Evolutionary conservation across 2,113 vertebrate genomes (phyloP), one percentile per base, ranked within the genome.

Genomic region (Misgurnus anguillicaudatus): DNA sequence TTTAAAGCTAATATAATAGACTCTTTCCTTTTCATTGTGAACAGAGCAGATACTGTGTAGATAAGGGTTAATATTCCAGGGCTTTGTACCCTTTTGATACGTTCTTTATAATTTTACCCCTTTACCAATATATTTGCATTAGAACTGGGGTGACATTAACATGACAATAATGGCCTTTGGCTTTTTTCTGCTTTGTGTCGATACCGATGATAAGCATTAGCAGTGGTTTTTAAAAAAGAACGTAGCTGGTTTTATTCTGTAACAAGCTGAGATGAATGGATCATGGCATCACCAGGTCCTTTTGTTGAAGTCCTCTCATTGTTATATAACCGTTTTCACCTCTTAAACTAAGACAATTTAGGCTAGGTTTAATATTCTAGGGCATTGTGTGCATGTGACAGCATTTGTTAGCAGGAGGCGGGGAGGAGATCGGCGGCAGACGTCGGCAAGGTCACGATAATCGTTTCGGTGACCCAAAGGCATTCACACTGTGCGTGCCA

Each of bases 141-240:
- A 84, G 87, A 80, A 80, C 83, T 80, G 80, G 69, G 24, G 76
- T 82, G 14, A 75, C 70, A 91, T 93, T 92, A 90, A 82, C 91
- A 93, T 92, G 87, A 91, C 89, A 93, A 92, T 91, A 87, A 84
- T 77, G 53, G 88, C 90, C 88, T 83, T 86, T 85, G 87, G 89
- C 87, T 66, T 66, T 13, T 78, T 72, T n/a, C 86, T 79, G 74
- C 78, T 69, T 72, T 85, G 80, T 75, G 66, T 73, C 85, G 79
- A 86, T 85, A 81, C 85, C 87, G 87, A 89, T 84, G 87, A 87
- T 88, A 87, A 85, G 83, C 86, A 85, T 77, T 65, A 82, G 87
- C 55, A 62, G 73, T 47, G 31, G 38, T 69, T 17, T 63, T 8
- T 41, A 74, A 72, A 67, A 8, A 14, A 58, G 19, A 66, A 77